Evolutionary conservation across 2,888 invertebrate species (phyloP).

Genomic region (Drosophila melanosoma): DNA sequence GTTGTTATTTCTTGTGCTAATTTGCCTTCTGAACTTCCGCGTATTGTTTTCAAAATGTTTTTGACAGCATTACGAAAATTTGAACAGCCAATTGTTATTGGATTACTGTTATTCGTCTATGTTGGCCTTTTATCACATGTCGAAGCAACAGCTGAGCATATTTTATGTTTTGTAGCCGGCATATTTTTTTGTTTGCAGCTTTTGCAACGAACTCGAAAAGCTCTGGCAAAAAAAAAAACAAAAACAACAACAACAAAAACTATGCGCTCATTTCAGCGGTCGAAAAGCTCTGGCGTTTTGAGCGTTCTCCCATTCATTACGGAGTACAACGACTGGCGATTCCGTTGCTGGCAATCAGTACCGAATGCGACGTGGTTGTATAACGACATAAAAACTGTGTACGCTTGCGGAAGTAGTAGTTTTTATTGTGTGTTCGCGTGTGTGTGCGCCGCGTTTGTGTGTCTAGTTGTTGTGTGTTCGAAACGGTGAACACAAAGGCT

Average conservation of each 20-base stretch:
- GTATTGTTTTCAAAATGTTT: constrained; percentile 37
- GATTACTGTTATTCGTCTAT: constrained; percentile 20
- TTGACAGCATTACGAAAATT: constrained; percentile 40
- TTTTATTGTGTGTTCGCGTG: constrained; percentile 34
- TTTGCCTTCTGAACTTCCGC: constrained; percentile 50
- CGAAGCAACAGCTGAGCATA: constrained; percentile 57
- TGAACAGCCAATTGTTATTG: constrained; percentile 22
- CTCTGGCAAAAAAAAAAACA: constrained; percentile 24
- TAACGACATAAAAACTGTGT: constrained; percentile 72
- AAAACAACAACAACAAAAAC: neutral
- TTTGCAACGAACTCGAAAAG: constrained; percentile 48
- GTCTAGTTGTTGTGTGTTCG: constrained; percentile 30
- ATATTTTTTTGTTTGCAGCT: constrained; percentile 19
- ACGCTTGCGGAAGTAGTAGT: constrained; percentile 42
- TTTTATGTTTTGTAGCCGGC: constrained; percentile 42
- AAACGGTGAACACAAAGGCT: constrained; percentile 50
- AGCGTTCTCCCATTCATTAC: constrained; percentile 22
- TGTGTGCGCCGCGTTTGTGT: constrained; percentile 20
- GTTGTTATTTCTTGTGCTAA: constrained; percentile 11
- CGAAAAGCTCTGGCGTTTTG: constrained; percentile 35
- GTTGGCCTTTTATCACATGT: constrained; percentile 10
- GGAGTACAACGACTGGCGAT: constrained; percentile 12
- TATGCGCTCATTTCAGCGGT: neutral
- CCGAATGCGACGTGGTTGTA: constrained; percentile 83
- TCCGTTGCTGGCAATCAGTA: constrained; percentile 65